phyloP scores from a whole-genome alignment of 1,140 invertebrate genomes.

The Caerostris extrusa region DNA sequence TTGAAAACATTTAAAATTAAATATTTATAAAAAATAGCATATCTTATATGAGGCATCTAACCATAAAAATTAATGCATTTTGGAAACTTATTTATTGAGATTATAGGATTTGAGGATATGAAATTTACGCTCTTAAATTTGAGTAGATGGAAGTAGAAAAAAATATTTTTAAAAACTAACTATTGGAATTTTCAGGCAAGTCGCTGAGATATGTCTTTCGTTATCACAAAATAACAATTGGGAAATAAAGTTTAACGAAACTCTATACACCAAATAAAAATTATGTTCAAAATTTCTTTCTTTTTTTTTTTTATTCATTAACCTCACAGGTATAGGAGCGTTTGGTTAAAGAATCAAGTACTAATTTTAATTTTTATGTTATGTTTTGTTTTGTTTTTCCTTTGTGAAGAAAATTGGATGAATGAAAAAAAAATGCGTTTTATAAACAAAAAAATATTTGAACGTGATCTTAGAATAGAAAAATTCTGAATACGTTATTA shows the following conservation, averaged over 20 bases:
- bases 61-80: conserved; percentile 5
- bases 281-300: background rate
- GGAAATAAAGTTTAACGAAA: background rate
- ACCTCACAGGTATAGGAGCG: background rate
- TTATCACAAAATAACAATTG: background rate
- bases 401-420: no score
- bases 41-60: background rate
- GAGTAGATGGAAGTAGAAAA: background rate
- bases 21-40: no score
- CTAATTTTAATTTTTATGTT: background rate
- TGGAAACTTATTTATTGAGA: background rate
- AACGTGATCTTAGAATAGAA: no score
- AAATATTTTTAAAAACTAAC: no score
- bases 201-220: background rate
- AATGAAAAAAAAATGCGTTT: no score
- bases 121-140: background rate
- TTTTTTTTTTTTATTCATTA: background rate
- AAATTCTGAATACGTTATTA: no score
- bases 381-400: no score
- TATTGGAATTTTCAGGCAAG: background rate
- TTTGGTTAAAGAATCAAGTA: background rate
- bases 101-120: background rate
- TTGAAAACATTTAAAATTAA: no score
- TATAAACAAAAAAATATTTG: no score
- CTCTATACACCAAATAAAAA: background rate